Percentiles rank a stretch among this genome's conserved stretches.
Evolutionary conservation across 1,140 invertebrate species (phyloP).

Genomic region (Augochlora pura): DNA sequence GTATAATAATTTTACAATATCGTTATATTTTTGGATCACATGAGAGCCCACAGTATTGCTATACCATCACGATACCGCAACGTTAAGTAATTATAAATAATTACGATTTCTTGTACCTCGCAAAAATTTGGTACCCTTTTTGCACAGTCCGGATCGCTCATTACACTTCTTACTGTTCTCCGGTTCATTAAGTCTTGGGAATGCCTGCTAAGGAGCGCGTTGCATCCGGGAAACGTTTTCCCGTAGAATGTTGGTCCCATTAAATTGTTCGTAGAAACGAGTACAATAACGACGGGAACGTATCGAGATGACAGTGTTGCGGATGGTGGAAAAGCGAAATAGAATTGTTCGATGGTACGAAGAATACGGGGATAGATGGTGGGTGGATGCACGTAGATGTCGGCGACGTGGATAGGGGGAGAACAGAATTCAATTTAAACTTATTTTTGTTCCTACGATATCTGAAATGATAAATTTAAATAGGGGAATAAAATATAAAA

Average conservation of each 20-base stretch:
- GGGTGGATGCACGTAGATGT: constrained; percentile 29
- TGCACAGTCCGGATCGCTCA: too few relatives aligned
- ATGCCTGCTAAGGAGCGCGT: too few relatives aligned
- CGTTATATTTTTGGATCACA: too few relatives aligned
- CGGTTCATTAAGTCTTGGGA: too few relatives aligned
- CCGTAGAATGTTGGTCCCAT: constrained; percentile 17
- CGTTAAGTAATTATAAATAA: too few relatives aligned
- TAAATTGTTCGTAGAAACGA: constrained; percentile 21
- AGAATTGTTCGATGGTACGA: constrained; percentile 49
- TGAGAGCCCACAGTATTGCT: too few relatives aligned
- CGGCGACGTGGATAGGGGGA: constrained; percentile 13
- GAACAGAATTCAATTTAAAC: constrained; percentile 74
- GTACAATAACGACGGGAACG: constrained; percentile 4
- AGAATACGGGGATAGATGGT: constrained; percentile 40
- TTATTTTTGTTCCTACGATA: constrained; percentile 77
- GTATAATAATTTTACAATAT: too few relatives aligned
- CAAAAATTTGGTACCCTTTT: too few relatives aligned
- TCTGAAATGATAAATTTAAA: constrained; percentile 74
- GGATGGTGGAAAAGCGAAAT: constrained; percentile 34
- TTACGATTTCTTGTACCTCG: too few relatives aligned
- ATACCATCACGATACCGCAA: too few relatives aligned
- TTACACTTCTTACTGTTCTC: too few relatives aligned
- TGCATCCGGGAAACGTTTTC: not conserved
- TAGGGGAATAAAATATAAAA: constrained; percentile 76
- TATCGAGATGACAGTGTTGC: constrained; percentile 22